A percentile compares a stretch with the other conserved stretches of the same genome.
Conservation (phyloP, 1,140 invertebrate genomes). For the Drosophila santomea region DNA sequence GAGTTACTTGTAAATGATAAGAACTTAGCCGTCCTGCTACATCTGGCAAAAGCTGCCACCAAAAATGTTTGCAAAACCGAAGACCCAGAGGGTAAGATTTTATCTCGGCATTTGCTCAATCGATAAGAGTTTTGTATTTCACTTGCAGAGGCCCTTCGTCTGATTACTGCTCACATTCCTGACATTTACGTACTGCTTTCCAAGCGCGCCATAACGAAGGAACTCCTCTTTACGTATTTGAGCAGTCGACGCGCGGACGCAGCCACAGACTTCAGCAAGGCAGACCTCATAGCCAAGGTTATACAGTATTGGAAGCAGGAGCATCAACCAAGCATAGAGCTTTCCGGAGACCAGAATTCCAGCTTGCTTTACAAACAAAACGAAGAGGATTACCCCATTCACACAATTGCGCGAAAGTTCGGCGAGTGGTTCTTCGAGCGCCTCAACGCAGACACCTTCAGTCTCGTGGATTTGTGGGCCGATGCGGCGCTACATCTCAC, state of each 20-base stretch:
- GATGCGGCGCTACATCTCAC: conserved; percentile 80
- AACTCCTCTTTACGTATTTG: conserved; percentile 85
- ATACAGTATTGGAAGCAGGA: conserved; percentile 83
- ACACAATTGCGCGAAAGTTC: conserved; percentile 86
- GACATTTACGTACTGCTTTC: conserved; percentile 83
- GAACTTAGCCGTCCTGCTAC: conserved; percentile 51
- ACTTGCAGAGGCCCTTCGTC: conserved; percentile 85
- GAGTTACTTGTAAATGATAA: conserved; percentile 59
- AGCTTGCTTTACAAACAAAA: not conserved
- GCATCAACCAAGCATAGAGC: not conserved
- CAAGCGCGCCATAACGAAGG: conserved; percentile 85
- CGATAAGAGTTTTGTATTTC: not conserved
- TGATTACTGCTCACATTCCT: conserved; percentile 83
- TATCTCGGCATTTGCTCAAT: not conserved
- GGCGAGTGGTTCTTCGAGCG: conserved; percentile 87
- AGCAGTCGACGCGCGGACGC: conserved; percentile 80
- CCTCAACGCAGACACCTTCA: conserved; percentile 85
- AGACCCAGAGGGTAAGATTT: conserved; percentile 46
- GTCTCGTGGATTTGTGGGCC: conserved; percentile 86
- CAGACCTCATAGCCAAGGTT: conserved; percentile 83
- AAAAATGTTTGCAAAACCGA: conserved; percentile 58
- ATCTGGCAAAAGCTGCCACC: conserved; percentile 60
- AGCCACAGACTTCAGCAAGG: conserved; percentile 85
- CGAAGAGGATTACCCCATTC: conserved; percentile 67
- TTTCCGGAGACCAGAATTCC: not conserved